Evolutionary conservation across 2,888 invertebrate genomes (phyloP).

Genomic region (Archips xylosteana): DNA sequence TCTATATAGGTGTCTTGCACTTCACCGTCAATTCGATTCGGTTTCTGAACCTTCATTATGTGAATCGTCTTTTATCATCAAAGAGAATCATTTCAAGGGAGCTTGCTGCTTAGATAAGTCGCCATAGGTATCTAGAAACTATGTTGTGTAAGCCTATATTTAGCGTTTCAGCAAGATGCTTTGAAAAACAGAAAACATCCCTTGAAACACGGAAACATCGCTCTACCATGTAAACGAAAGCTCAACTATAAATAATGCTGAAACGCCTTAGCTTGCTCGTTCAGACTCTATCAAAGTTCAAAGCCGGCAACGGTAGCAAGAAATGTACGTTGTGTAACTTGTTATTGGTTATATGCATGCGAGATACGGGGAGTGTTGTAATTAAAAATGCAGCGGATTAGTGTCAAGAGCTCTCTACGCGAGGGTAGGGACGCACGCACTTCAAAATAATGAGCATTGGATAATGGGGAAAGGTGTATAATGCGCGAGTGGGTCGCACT

Average conservation of each 20-base stretch:
- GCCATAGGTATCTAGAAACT: conserved; percentile 10
- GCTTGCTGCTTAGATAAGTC: not conserved
- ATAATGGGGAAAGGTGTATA: conserved; percentile 39
- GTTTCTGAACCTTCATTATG: not conserved
- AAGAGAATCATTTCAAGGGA: not conserved
- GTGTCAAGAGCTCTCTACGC: conserved; percentile 36
- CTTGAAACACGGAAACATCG: conserved; percentile 20
- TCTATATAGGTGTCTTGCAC: conserved; percentile 4
- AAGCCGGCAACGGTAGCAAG: conserved; percentile 3
- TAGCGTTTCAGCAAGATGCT: conserved; percentile 6
- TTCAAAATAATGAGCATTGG: conserved; percentile 57
- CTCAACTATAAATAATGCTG: not conserved
- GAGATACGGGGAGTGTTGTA: conserved; percentile 23
- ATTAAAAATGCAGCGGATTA: conserved; percentile 42
- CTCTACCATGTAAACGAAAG: not conserved
- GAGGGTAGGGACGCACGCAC: conserved; percentile 46
- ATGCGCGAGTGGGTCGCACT: conserved; percentile 28
- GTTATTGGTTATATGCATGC: not conserved
- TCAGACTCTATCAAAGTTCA: not conserved
- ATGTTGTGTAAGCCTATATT: conserved; percentile 19
- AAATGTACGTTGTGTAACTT: conserved; percentile 22
- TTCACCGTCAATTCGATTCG: conserved; percentile 5
- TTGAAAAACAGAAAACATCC: conserved; percentile 21
- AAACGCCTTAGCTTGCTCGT: conserved; percentile 10
- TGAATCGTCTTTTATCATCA: not conserved